A percentile compares a stretch with the other conserved stretches of the same genome.
Conservation (phyloP, 2,888 invertebrate genomes). For the Cyaniris semiargus region DNA sequence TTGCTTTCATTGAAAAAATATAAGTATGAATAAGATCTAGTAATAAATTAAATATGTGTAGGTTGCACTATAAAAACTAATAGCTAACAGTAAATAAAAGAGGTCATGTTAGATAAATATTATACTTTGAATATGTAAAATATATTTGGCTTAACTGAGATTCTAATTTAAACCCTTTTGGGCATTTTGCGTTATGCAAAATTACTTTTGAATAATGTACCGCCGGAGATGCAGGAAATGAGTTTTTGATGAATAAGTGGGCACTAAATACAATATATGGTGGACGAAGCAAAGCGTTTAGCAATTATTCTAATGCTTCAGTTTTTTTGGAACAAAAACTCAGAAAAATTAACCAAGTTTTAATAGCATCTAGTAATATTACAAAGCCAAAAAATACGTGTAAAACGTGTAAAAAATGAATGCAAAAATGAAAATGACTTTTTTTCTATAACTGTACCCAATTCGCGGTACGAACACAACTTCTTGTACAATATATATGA, state of each 20-base stretch:
- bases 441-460: constrained; percentile 20
- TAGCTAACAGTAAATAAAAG: too few species aligned
- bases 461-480: constrained; percentile 21
- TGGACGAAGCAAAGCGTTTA: background rate
- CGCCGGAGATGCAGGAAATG: constrained; percentile 25
- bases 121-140: background rate
- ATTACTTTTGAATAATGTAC: constrained; percentile 30
- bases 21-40: too few species aligned
- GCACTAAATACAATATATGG: background rate
- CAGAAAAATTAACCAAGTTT: too few species aligned
- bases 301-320: background rate
- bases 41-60: too few species aligned
- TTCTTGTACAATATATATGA: constrained; percentile 33
- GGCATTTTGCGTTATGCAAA: constrained; percentile 17
- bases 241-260: constrained; percentile 27
- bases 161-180: constrained; percentile 4
- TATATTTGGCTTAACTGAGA: background rate
- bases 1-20: too few species aligned
- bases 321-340: background rate
- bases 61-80: too few species aligned
- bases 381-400: too few species aligned
- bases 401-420: background rate
- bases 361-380: background rate
- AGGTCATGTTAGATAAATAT: background rate
- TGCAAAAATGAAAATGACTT: background rate